Evolutionary conservation across 2,797 vertebrate genomes (phyloP).

Genomic region (Mycteria americana): DNA sequence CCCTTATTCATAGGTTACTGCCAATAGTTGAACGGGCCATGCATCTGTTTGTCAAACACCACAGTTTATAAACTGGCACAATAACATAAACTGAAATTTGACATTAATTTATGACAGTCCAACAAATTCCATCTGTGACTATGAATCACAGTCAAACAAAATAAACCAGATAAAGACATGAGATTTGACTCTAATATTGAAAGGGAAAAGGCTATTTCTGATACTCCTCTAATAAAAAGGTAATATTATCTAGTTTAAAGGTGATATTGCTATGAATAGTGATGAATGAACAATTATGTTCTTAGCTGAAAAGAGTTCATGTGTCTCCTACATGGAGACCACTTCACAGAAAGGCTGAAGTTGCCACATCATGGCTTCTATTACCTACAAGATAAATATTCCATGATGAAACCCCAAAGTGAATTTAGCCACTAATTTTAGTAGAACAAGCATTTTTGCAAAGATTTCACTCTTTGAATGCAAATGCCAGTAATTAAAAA

Average conservation of each 20-base stretch:
- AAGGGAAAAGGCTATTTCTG: background rate
- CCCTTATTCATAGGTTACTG: background rate
- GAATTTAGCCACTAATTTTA: background rate
- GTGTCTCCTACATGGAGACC: background rate
- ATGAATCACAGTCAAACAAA: background rate
- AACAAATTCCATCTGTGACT: background rate
- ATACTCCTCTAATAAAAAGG: background rate
- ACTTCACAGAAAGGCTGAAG: background rate
- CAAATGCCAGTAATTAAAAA: background rate
- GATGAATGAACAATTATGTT: background rate
- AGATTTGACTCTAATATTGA: background rate
- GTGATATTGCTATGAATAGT: background rate
- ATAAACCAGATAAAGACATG: background rate
- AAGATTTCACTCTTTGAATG: background rate
- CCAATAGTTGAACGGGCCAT: background rate
- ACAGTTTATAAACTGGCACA: background rate
- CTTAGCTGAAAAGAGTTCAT: background rate
- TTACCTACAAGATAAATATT: background rate
- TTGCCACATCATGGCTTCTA: background rate
- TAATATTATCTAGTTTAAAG: background rate
- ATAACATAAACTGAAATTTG: constrained; percentile 2
- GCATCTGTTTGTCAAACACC: background rate
- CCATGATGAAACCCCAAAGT: background rate
- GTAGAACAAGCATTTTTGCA: background rate
- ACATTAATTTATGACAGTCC: background rate